Evolutionary conservation across 2,888 invertebrate species (phyloP).

Genomic region (Plutella xylostella): DNA sequence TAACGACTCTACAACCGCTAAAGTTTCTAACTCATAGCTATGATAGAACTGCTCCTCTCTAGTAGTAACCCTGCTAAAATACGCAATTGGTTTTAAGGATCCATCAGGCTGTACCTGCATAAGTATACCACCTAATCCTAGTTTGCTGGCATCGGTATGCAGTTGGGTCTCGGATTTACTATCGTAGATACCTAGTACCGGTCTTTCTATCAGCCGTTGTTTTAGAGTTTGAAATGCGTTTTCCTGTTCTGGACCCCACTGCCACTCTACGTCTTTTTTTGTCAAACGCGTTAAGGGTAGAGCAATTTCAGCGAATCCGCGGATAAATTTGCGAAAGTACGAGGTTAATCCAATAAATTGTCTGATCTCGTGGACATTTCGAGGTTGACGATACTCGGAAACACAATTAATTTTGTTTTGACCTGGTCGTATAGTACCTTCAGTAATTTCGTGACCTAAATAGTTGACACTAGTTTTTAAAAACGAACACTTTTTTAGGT

Average conservation of each 20-base stretch:
- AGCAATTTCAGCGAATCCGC: constrained; percentile 5
- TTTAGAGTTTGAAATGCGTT: not conserved
- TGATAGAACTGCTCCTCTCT: constrained; percentile 17
- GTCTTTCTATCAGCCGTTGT: not conserved
- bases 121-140: constrained; percentile 21
- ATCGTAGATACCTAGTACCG: constrained; percentile 21
- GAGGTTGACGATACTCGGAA: not conserved
- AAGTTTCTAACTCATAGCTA: constrained; percentile 26
- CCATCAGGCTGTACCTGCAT: not conserved
- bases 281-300: not conserved
- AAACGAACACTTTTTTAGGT: not conserved
- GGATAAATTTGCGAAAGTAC: constrained; percentile 10
- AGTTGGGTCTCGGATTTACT: constrained; percentile 17
- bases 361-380: constrained; percentile 2
- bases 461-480: not conserved
- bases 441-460: constrained; percentile 2
- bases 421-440: not conserved
- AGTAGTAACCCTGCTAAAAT: constrained; percentile 21
- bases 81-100: not conserved
- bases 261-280: constrained; percentile 6
- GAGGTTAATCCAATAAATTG: constrained; percentile 7
- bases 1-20: constrained; percentile 17
- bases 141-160: constrained; percentile 21
- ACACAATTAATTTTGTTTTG: not conserved
- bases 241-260: not conserved